phyloP scores from a whole-genome alignment of 2,797 vertebrate species.

The Eulemur rubriventer region DNA sequence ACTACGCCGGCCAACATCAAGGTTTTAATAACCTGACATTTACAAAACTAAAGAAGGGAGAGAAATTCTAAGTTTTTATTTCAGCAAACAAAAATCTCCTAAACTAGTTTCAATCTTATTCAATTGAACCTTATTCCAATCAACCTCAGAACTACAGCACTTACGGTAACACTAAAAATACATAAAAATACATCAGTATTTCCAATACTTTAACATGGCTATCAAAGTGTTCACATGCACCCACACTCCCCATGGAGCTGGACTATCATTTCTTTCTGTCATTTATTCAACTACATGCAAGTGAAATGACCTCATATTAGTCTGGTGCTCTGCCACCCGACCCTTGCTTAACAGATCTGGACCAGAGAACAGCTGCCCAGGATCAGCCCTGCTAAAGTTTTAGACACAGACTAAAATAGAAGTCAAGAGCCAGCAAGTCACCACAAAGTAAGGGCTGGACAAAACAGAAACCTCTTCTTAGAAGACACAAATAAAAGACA shows the following conservation, averaged over 20 bases:
- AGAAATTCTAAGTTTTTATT: background rate
- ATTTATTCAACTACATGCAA: background rate
- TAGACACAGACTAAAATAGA: slow-evolving; percentile 67
- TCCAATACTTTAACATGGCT: background rate
- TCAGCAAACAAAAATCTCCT: background rate
- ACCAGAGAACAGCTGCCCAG: slow-evolving; percentile 66
- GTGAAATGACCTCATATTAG: background rate
- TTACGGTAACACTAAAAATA: background rate
- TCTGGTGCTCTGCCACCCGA: background rate
- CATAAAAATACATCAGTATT: background rate
- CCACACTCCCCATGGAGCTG: background rate
- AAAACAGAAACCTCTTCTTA: slow-evolving; percentile 16
- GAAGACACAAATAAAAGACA: background rate
- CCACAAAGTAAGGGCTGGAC: slow-evolving; percentile 17
- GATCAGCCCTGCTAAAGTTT: slow-evolving; percentile 53
- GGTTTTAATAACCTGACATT: background rate
- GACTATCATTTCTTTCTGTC: background rate
- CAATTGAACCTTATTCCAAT: background rate
- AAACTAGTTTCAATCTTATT: background rate
- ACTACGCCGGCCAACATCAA: no score
- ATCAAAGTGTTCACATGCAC: background rate
- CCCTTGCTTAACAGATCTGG: slow-evolving; percentile 2
- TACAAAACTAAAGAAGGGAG: slow-evolving; percentile 35
- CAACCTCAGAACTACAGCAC: background rate
- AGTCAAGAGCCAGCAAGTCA: slow-evolving; percentile 57